These are phyloP conservation scores for Cranoglanis bouderius DNA, from an alignment of 2,113 vertebrate species.

Conservation along the genomic window DNA sequence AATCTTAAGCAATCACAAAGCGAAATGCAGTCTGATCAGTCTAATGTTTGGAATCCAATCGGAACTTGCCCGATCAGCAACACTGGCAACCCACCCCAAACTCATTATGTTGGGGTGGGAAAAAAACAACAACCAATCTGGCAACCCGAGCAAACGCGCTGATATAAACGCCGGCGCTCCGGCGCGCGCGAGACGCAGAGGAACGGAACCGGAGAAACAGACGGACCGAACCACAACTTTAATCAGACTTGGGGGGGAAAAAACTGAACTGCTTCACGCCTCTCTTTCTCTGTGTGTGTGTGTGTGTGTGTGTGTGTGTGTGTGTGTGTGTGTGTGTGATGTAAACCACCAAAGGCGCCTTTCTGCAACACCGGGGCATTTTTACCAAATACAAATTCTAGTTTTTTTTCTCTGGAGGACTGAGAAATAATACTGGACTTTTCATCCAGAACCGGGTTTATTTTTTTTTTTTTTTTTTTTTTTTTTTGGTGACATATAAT, in stretches of 20 bases:
- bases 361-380: slow-evolving; percentile 2
- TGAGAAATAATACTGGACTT: slow-evolving; percentile 10
- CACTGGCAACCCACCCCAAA: background rate
- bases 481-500: slow-evolving; percentile 1
- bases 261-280: background rate
- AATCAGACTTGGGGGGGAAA: background rate
- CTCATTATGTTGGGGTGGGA: background rate
- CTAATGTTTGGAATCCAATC: background rate
- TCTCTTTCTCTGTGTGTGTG: no score
- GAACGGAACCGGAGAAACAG: background rate
- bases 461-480: background rate
- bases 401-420: background rate
- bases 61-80: no score
- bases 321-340: no score
- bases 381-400: background rate
- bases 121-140: background rate
- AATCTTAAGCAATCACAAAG: background rate
- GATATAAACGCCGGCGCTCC: slow-evolving; percentile 9
- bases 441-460: background rate
- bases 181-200: slow-evolving; percentile 13
- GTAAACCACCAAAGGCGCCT: background rate
- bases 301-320: no score
- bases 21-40: background rate
- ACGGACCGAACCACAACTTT: background rate
- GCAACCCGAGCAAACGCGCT: slow-evolving; percentile 3